Conservation (phyloP, 2,888 invertebrate genomes). For the Cephus sareptanus region DNA sequence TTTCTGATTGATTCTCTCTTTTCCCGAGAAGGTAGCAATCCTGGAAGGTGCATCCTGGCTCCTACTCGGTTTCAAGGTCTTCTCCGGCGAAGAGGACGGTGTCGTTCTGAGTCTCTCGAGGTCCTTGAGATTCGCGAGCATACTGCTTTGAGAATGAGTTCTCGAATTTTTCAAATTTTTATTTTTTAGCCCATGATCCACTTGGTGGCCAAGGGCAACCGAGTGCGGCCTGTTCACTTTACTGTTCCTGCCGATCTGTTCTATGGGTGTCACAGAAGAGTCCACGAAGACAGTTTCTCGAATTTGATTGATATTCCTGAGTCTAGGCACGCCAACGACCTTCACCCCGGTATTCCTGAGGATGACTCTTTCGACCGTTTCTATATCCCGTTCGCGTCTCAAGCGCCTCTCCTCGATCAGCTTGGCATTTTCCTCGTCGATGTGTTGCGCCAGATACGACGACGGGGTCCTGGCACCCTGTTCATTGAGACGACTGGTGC, state of each 20-base stretch:
- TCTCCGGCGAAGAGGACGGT: conserved; percentile 24
- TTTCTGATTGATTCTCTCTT: not conserved
- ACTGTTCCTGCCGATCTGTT: conserved; percentile 31
- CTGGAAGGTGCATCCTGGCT: conserved; percentile 13
- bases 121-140: conserved; percentile 55
- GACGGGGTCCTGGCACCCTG: not conserved
- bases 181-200: conserved; percentile 17
- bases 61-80: not conserved
- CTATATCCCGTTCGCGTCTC: conserved; percentile 47
- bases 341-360: conserved; percentile 48
- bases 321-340: conserved; percentile 44
- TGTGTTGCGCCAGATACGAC: conserved; percentile 16
- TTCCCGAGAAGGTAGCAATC: not conserved
- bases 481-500: conserved; percentile 39
- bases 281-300: conserved; percentile 49
- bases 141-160: conserved; percentile 38
- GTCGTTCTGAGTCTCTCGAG: conserved; percentile 52
- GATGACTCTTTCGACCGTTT: conserved; percentile 48
- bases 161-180: conserved; percentile 5
- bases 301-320: conserved; percentile 55
- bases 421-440: conserved; percentile 41
- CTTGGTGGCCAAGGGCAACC: conserved; percentile 15
- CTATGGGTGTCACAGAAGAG: conserved; percentile 33
- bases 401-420: conserved; percentile 49
- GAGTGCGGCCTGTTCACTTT: conserved; percentile 23